These are phyloP conservation scores for Tetheella fluctuosa DNA, from an alignment of 2,888 invertebrate genomes.

Conservation along the genomic window DNA sequence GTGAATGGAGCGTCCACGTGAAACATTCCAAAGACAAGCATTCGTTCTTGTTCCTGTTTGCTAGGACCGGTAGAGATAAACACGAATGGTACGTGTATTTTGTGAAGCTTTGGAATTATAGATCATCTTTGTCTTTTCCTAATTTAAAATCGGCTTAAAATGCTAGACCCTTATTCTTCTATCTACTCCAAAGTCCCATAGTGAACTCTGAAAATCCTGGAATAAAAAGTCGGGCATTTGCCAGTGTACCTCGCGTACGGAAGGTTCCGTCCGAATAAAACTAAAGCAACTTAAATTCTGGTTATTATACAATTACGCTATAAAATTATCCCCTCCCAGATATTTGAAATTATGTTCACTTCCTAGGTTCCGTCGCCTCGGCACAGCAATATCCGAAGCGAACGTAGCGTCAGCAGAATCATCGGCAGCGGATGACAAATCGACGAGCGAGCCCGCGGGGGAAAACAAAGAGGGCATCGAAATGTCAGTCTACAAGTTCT, in stretches of 20 bases:
- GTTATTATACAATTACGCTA: no score
- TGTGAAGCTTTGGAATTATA: background rate
- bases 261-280: no score
- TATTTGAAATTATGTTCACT: background rate
- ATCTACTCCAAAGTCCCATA: no score
- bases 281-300: no score
- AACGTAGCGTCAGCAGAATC: constrained; percentile 56
- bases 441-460: constrained; percentile 43
- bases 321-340: no score
- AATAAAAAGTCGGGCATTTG: no score
- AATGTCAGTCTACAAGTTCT: constrained; percentile 61
- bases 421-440: constrained; percentile 58
- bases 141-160: no score
- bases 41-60: constrained; percentile 71
- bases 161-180: no score
- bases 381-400: constrained; percentile 71
- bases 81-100: constrained; percentile 90
- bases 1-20: constrained; percentile 76
- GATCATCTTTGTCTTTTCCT: no score
- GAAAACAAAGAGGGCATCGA: constrained; percentile 65
- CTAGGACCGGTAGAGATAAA: constrained; percentile 94
- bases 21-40: constrained; percentile 65
- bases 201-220: no score
- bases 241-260: no score
- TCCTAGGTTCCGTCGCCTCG: constrained; percentile 81